Conservation (phyloP, 2,888 invertebrate species). For the Acrobasis repandana region DNA sequence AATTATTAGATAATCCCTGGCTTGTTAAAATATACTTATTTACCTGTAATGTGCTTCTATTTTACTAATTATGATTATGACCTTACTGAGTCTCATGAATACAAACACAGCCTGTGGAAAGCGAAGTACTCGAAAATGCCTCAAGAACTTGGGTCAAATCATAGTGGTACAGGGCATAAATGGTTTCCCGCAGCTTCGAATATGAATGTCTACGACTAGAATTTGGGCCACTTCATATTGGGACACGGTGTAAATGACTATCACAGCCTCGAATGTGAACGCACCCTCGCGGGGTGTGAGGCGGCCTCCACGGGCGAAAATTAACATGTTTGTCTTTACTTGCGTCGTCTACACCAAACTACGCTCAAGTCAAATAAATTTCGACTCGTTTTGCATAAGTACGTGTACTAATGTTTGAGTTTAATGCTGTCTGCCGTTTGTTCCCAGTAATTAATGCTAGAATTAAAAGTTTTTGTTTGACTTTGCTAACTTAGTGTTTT, state of each 20-base stretch:
- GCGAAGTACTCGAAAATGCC: too few relatives aligned
- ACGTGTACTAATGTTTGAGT: slow-evolving; percentile 70
- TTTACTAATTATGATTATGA: too few relatives aligned
- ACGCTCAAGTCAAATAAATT: slow-evolving; percentile 81
- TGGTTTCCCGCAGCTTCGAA: neutral
- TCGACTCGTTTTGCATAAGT: slow-evolving; percentile 76
- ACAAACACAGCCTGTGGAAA: too few relatives aligned
- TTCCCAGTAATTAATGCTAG: slow-evolving; percentile 68
- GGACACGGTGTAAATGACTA: neutral
- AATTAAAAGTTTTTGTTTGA: slow-evolving; percentile 68
- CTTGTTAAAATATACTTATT: too few relatives aligned
- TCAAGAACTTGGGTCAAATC: neutral
- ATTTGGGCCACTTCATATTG: neutral
- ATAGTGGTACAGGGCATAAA: neutral
- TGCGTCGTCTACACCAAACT: slow-evolving; percentile 79
- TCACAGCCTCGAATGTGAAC: slow-evolving; percentile 31
- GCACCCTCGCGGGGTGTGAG: slow-evolving; percentile 38
- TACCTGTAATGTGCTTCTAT: too few relatives aligned
- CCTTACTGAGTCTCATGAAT: too few relatives aligned
- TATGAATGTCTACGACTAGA: neutral
- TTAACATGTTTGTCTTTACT: slow-evolving; percentile 80
- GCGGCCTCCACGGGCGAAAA: slow-evolving; percentile 49
- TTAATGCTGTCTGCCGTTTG: slow-evolving; percentile 58
- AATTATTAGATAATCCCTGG: too few relatives aligned
- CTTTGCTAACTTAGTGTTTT: slow-evolving; percentile 39